Base-by-base conservation (phyloP, 2,113 vertebrate species). In the Ranitomeya imitator region DNA sequence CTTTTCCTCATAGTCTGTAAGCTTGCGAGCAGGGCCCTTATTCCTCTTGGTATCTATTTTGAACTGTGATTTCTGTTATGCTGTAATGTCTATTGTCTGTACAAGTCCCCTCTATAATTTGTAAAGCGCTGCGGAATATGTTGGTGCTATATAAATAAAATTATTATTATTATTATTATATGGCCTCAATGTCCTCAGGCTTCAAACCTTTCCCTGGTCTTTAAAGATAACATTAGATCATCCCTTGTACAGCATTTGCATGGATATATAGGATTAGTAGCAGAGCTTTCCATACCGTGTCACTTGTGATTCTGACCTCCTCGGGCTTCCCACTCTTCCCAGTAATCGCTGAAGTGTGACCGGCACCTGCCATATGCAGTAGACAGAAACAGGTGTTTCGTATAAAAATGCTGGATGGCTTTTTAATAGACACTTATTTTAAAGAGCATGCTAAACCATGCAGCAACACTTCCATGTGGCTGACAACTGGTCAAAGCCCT, bases 191-290 rank as follows among this genome's bases (percentile, higher is more conserved):
- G 54, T 80, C 78, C 55, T 80, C 15, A 80, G 55, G 54, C 57
- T 60, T 80, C 21, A 57, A 79, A 57, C 77, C 13, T 86, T 63
- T 86, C 60, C 37, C 71, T 78, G 59, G 55, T 16, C 73, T 54
- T 63, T 3, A 23, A 16, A 63, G 71, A 86, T 74, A 86, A 23
- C 51, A 86, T 74, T 65, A 23, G 57, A 63, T 77, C 57, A 85
- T 77, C 84, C 52, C 23, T 51, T 77, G 54, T 86, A 51, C 57
- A 65, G 73, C 55, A 86, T 86, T 86, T 86, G 73, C 71, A 86
- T 86, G 69, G 31, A 60, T 86, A 77, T 52, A 18, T 63, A 31
- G 73, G 85, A 86, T 86, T 78, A 86, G 57, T 65, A 18, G 85
- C 12, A 86, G 18, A 77, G 73, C 31, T 78, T 77, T 65, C 4